Base-by-base conservation (phyloP, 1,140 invertebrate species). In the Papilio polytes region DNA sequence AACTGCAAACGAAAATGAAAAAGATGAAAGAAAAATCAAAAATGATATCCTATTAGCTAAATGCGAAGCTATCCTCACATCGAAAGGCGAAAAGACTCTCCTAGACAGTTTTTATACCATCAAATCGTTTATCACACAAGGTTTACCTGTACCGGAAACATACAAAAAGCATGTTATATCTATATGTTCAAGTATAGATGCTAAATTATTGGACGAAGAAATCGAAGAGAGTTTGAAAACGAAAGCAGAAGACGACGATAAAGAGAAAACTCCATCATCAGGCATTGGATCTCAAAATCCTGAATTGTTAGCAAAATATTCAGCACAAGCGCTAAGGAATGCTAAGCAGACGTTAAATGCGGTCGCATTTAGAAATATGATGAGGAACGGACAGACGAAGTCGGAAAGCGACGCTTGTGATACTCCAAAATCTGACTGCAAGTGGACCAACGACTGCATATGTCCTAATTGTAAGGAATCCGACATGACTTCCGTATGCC, bases 101-200 rank as follows among this genome's bases (percentile, higher is more conserved):
- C 53, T 94, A 70, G 94, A 95, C 41, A 94, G 91, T 74, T 94
- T 94, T 80, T 91, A 93, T 66, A 90, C 90, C 0, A 92, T 95
- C 46, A 93, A 94, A 86, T 93, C 91, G 0, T 94, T 92, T 66
- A 91, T 95, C 77, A 89, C 89, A 0, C 89, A 92, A 82, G 94
- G 92, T 0, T 20, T 93, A 3, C 91, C 92, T 0, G 91, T 94
- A 0, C 93, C 93, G 0, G 92, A 94, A 20, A 90, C 86, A 0
- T 93, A 94, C 51, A 94, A 91, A 41, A 92, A 93, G 18, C 92
- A 95, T 41, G 91, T 94, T 0, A 91, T 93, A 53, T 90, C 91
- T 0, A 92, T 95, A 76, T 92, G 89, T 51, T 91, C 91, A 0
- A 92, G 87, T 74, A 92, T 95, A 41, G 92, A 94, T 70, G 88